A percentile compares a stretch with the other conserved stretches of the same genome.
Conservation (phyloP, 2,113 vertebrate species). For the Dendropsophus ebraccatus region DNA sequence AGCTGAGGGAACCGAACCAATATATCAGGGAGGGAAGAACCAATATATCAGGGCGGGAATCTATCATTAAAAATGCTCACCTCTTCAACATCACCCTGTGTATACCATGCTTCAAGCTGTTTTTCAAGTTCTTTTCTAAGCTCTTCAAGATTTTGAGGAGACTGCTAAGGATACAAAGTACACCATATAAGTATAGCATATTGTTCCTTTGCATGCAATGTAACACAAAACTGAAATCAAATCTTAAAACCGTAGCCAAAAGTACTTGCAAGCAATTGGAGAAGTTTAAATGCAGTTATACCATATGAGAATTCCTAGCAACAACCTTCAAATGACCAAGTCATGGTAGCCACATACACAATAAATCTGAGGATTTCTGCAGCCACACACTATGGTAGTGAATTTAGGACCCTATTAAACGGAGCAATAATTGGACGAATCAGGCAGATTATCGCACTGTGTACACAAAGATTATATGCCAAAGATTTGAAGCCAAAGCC, state of each 20-base stretch:
- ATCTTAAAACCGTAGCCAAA: neutral
- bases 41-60: too few species aligned
- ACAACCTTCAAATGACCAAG: neutral
- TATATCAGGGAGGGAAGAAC: too few species aligned
- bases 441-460: too few species aligned
- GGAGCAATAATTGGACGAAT: too few species aligned
- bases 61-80: slow-evolving; percentile 73
- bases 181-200: neutral
- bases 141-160: slow-evolving; percentile 79
- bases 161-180: slow-evolving; percentile 46
- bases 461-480: too few species aligned
- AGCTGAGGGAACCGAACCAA: too few species aligned
- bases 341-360: neutral
- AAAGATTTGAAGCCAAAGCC: too few species aligned
- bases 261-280: neutral
- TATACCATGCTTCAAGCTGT: slow-evolving; percentile 88
- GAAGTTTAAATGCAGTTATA: neutral
- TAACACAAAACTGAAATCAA: neutral
- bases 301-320: neutral
- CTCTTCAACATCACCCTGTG: slow-evolving; percentile 82
- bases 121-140: slow-evolving; percentile 89
- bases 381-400: neutral
- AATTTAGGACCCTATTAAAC: neutral
- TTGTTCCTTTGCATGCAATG: neutral
- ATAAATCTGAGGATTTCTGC: too few species aligned